A percentile compares a stretch with the other conserved stretches of the same genome.
phyloP scores from a whole-genome alignment of 30 jellyfish, hydroid and myxozoan genomes.

The Phacellophora camtschatica region DNA sequence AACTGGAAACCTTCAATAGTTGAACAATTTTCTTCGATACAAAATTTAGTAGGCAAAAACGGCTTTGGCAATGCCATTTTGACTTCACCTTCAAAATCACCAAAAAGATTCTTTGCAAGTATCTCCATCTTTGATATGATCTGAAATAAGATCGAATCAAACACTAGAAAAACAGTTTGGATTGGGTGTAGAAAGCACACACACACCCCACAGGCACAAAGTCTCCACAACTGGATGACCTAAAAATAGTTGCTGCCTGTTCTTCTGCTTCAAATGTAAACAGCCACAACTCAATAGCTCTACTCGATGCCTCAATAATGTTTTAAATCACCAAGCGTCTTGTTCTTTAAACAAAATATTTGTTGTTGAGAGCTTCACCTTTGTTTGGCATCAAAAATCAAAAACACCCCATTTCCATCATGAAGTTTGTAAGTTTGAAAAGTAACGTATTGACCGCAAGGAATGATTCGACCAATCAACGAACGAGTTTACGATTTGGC shows the following conservation, averaged over 20 bases:
- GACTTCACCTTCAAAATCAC: conserved; percentile 30
- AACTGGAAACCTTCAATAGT: neutral
- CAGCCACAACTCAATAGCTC: neutral
- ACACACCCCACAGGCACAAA: too few relatives aligned
- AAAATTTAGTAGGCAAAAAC: neutral
- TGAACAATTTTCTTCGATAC: too few relatives aligned
- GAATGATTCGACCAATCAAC: conserved; percentile 23
- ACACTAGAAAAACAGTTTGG: too few relatives aligned
- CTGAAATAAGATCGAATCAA: too few relatives aligned
- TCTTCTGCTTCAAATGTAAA: too few relatives aligned
- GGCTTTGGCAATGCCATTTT: conserved; percentile 4
- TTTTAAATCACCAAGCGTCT: too few relatives aligned
- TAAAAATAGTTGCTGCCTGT: too few relatives aligned
- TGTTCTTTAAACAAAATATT: neutral
- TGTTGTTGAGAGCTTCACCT: neutral
- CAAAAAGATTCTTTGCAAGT: conserved; percentile 66
- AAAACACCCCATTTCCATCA: neutral
- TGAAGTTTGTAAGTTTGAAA: neutral
- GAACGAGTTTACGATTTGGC: neutral
- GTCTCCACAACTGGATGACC: too few relatives aligned
- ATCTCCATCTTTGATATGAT: conserved; percentile 66
- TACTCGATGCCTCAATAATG: too few relatives aligned
- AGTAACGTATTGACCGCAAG: neutral
- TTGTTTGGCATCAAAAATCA: too few relatives aligned
- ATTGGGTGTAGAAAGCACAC: too few relatives aligned